These are phyloP conservation scores for Chorisops tibialis DNA, from an alignment of 2,888 invertebrate species.

Conservation along the genomic window DNA sequence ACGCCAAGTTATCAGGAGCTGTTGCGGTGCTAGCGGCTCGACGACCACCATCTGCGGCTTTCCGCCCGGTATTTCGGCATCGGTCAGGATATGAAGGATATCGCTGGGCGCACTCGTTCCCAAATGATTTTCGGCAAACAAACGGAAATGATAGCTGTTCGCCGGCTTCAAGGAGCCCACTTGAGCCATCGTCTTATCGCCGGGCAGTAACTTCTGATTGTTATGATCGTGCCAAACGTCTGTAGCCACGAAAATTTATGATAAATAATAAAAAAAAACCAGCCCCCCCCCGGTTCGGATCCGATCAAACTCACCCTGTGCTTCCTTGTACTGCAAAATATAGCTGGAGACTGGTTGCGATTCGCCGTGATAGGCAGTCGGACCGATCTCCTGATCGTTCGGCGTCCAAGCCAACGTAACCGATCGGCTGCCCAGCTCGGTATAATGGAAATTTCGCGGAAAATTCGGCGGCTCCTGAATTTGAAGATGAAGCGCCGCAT, in stretches of 20 bases:
- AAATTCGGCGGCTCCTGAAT: slow-evolving; percentile 62
- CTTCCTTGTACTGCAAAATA: slow-evolving; percentile 60
- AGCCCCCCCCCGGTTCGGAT: background rate
- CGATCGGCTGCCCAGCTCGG: slow-evolving; percentile 57
- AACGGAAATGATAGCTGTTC: slow-evolving; percentile 59
- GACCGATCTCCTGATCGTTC: slow-evolving; percentile 49
- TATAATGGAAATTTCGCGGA: slow-evolving; percentile 57
- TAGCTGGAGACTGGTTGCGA: slow-evolving; percentile 58
- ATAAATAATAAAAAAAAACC: no score
- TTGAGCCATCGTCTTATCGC: slow-evolving; percentile 56
- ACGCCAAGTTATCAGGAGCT: slow-evolving; percentile 71
- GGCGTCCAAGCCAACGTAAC: slow-evolving; percentile 59
- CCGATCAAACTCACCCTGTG: slow-evolving; percentile 50
- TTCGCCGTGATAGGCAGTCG: slow-evolving; percentile 39
- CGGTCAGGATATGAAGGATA: slow-evolving; percentile 57
- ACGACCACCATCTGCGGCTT: slow-evolving; percentile 66
- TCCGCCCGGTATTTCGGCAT: slow-evolving; percentile 65
- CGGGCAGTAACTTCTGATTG: slow-evolving; percentile 57
- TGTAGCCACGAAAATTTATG: slow-evolving; percentile 37
- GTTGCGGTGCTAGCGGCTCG: slow-evolving; percentile 66
- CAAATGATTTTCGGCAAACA: slow-evolving; percentile 62
- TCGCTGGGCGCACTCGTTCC: slow-evolving; percentile 61
- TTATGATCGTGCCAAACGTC: slow-evolving; percentile 60
- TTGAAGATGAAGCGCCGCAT: slow-evolving; percentile 52
- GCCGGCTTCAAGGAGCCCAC: slow-evolving; percentile 58